Conservation (phyloP, 2,888 invertebrate species). For the Melinopterus prodromus region DNA sequence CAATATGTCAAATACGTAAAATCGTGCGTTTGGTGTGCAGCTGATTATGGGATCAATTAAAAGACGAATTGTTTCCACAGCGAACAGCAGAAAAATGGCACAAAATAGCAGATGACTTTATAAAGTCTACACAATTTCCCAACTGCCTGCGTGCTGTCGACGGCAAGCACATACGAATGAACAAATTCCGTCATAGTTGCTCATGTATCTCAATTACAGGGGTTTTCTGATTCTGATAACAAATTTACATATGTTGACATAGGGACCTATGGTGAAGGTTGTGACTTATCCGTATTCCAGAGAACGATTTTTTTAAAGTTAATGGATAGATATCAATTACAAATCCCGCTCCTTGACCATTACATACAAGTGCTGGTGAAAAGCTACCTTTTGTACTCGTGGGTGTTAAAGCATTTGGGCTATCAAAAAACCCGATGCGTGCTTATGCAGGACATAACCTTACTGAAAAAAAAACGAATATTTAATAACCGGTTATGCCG, state of each 20-base stretch:
- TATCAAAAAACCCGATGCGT: conserved; percentile 20
- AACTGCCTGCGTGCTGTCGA: no score
- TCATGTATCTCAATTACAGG: conserved; percentile 28
- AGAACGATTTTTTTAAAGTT: conserved; percentile 9
- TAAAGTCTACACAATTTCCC: conserved; percentile 17
- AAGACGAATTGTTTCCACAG: conserved; percentile 19
- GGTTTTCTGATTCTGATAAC: conserved; percentile 24
- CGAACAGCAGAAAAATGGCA: conserved; percentile 18
- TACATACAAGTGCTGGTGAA: neutral
- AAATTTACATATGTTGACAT: conserved; percentile 28
- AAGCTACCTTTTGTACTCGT: conserved; percentile 24
- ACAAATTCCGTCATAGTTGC: no score
- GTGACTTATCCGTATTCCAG: conserved; percentile 19
- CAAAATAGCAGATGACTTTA: conserved; percentile 10
- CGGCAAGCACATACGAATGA: no score
- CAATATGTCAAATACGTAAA: conserved; percentile 48
- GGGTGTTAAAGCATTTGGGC: conserved; percentile 25
- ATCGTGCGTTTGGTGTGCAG: conserved; percentile 51
- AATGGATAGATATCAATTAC: neutral
- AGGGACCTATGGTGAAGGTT: conserved; percentile 19
- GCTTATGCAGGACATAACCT: conserved; percentile 26
- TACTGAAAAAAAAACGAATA: no score
- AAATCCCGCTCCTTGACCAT: neutral
- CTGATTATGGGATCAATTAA: conserved; percentile 26
- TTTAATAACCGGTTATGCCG: no score